Percentiles rank a stretch among this genome's conserved stretches.
Evolutionary conservation across 35 echinoderm and acorn worm species (phyloP).

Genomic region (Apostichopus californicus): DNA sequence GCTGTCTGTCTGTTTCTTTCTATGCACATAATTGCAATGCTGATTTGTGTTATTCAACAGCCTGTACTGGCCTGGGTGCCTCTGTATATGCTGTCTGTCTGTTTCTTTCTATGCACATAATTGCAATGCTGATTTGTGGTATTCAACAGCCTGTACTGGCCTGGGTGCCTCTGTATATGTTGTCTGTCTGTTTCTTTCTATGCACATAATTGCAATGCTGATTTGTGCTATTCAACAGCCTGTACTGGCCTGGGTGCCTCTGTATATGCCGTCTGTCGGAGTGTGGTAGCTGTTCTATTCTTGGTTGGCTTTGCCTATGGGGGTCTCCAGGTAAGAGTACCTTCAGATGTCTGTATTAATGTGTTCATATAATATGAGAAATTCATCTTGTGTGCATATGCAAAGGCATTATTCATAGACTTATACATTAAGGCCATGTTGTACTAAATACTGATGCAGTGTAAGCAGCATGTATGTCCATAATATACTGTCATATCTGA

Average conservation of each 20-base stretch:
- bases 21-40: not conserved
- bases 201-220: not conserved
- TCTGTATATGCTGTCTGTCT: constrained; percentile 63
- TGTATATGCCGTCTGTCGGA: constrained; percentile 70
- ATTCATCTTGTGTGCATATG: no score
- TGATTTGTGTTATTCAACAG: constrained; percentile 44
- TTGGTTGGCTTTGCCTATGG: constrained; percentile 94
- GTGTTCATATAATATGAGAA: no score
- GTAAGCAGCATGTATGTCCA: no score
- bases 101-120: no score
- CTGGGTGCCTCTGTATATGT: constrained; percentile 84
- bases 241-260: constrained; percentile 93
- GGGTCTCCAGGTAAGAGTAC: constrained; percentile 68
- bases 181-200: not conserved
- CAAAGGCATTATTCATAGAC: no score
- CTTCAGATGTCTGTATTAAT: no score
- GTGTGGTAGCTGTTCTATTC: constrained; percentile 74
- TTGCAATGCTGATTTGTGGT: not conserved
- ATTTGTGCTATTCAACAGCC: constrained; percentile 53
- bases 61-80: constrained; percentile 90
- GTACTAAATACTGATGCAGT: no score
- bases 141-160: constrained; percentile 84
- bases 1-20: not conserved
- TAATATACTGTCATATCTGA: no score
- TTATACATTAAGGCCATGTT: no score